These are phyloP conservation scores for Alosa alosa DNA, from an alignment of 2,113 vertebrate species.

Conservation along the genomic window DNA sequence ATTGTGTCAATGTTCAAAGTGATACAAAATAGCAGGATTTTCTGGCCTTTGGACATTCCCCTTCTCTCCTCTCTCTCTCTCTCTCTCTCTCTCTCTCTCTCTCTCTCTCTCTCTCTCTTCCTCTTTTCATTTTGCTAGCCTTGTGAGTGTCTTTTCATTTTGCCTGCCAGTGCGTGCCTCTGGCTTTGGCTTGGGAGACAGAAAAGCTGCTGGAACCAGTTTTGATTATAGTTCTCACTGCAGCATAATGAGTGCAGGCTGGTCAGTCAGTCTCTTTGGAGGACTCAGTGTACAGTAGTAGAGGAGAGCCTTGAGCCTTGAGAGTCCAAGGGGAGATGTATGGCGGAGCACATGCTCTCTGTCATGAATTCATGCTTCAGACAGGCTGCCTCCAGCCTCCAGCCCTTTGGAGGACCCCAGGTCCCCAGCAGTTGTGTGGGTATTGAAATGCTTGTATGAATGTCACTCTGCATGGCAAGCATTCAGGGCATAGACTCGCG, in stretches of 20 bases:
- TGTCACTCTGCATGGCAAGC: neutral
- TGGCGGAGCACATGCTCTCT: neutral
- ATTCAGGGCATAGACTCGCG: neutral
- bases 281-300: neutral
- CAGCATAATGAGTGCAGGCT: slow-evolving; percentile 31
- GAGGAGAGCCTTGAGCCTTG: neutral
- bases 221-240: slow-evolving; percentile 36
- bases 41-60: neutral
- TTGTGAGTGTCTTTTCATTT: slow-evolving; percentile 10
- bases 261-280: neutral
- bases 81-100: neutral
- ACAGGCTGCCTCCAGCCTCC: neutral
- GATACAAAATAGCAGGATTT: neutral
- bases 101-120: neutral
- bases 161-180: slow-evolving; percentile 20
- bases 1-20: neutral
- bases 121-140: neutral
- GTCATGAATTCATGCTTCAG: neutral
- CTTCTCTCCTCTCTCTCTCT: neutral
- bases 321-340: neutral
- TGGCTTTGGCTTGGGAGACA: slow-evolving; percentile 20
- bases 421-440: neutral
- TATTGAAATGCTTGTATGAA: neutral
- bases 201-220: slow-evolving; percentile 31
- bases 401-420: neutral